Base-by-base conservation (phyloP, 2,797 vertebrate species). In the Eulemur mongoz region DNA sequence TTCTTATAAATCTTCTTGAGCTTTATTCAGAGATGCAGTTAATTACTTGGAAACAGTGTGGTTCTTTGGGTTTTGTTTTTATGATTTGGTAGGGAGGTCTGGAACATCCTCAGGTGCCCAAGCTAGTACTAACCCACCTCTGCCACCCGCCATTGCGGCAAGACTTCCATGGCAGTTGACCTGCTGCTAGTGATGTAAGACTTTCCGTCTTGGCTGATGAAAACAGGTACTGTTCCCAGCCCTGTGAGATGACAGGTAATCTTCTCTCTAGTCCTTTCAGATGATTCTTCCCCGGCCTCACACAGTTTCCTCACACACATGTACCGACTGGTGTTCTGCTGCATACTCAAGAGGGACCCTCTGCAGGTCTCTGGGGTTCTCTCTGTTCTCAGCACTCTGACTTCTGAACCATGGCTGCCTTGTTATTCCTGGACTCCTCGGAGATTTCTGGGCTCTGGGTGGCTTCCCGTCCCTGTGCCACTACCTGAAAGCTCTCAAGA, bases 381-480 rank as follows among this genome's bases (percentile, higher is more conserved):
- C 52, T 52, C 32, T 70, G 6, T 57, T 38, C 22, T 54, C 22
- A 14, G 32, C 9, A 13, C 22, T 48, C 57, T 85, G 86, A 17
- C 35, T 40, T 57, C 30, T n/a, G 69, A 65, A 30, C 65, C 25
- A 5, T 0, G 25, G 57, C 27, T 67, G 57, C 67, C 73, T 18
- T 2, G 0, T 0, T 67, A 38, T 80, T 69, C 1, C 2, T 22
- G 75, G 22, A 45, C 32, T 43, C 15, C 30, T 27, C 38, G 27
- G 40, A 25, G 10, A 14, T 57, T 40, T 67, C 87, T 30, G 50
- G 25, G 61, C 27, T 54, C 43, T 65, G 45, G 7, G 20, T 4
- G 48, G 54, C 45, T 40, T 12, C n/a, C 27, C 1, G 2, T 52
- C 20, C 45, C n/a, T 0, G 0, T 9, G 20, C 18, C 4, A 11